Conservation (phyloP, 2,113 vertebrate genomes). For the Lota lota region DNA sequence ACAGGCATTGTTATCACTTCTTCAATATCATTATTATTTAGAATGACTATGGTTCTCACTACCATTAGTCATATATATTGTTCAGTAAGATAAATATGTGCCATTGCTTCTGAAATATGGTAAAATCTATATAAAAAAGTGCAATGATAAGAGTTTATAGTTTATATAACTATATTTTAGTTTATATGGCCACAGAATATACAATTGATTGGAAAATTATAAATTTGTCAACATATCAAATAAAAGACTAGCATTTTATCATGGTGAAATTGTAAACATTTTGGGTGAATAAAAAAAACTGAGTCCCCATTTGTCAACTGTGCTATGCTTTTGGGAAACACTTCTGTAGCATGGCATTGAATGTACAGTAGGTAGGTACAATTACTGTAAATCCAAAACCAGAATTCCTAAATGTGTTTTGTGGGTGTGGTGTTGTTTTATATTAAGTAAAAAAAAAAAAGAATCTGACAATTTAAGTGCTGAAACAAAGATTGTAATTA, state of each 20-base stretch:
- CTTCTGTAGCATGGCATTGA: conserved; percentile 40
- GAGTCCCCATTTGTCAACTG: conserved; percentile 1
- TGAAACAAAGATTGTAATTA: too few relatives aligned
- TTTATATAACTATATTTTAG: conserved; percentile 15
- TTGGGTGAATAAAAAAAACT: too few relatives aligned
- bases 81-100: conserved; percentile 16
- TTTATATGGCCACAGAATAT: not conserved
- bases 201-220: conserved; percentile 1
- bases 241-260: not conserved
- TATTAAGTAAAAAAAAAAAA: conserved; percentile 1
- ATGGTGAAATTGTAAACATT: not conserved
- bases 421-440: not conserved
- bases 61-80: too few relatives aligned
- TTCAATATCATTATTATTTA: conserved; percentile 16
- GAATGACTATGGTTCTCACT: not conserved
- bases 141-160: conserved; percentile 24
- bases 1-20: not conserved
- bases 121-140: conserved; percentile 41
- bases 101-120: conserved; percentile 34
- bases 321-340: conserved; percentile 22
- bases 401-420: not conserved
- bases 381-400: not conserved
- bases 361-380: conserved; percentile 22
- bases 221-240: not conserved
- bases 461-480: not conserved